These are phyloP conservation scores for Drosophila aldrichi DNA, from an alignment of 2,888 invertebrate species.

Conservation along the genomic window DNA sequence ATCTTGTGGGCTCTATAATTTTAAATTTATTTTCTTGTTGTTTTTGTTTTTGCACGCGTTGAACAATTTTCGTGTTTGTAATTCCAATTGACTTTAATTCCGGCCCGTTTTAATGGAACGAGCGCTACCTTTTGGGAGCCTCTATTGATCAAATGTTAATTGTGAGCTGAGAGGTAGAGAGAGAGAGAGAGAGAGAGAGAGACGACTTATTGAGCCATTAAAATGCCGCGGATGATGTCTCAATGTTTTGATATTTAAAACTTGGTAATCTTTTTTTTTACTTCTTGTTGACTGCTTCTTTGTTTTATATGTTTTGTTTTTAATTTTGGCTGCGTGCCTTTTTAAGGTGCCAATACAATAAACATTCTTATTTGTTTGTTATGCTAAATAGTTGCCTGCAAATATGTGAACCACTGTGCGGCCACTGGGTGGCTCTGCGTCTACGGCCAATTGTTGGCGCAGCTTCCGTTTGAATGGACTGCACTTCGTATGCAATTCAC, in stretches of 20 bases:
- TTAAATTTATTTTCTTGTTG: constrained; percentile 6
- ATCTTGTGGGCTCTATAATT: constrained; percentile 33
- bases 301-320: constrained; percentile 14
- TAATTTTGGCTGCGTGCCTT: constrained; percentile 48
- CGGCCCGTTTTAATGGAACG: constrained; percentile 32
- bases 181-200: constrained; percentile 10
- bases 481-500: constrained; percentile 41
- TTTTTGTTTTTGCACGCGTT: constrained; percentile 54
- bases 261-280: constrained; percentile 25
- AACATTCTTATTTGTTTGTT: constrained; percentile 62
- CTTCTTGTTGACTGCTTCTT: not conserved
- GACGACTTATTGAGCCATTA: constrained; percentile 46
- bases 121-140: constrained; percentile 11
- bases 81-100: constrained; percentile 59
- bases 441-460: constrained; percentile 13
- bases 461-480: constrained; percentile 41
- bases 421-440: no score
- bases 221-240: constrained; percentile 55
- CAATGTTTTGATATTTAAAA: constrained; percentile 51
- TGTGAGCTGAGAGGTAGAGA: constrained; percentile 9
- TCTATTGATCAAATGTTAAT: constrained; percentile 57
- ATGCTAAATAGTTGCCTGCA: constrained; percentile 57
- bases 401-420: constrained; percentile 32
- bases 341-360: constrained; percentile 37
- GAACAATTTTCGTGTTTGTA: constrained; percentile 64